Evolutionary conservation across 2,113 vertebrate species (phyloP).

Genomic region (Spea multiplicata): DNA sequence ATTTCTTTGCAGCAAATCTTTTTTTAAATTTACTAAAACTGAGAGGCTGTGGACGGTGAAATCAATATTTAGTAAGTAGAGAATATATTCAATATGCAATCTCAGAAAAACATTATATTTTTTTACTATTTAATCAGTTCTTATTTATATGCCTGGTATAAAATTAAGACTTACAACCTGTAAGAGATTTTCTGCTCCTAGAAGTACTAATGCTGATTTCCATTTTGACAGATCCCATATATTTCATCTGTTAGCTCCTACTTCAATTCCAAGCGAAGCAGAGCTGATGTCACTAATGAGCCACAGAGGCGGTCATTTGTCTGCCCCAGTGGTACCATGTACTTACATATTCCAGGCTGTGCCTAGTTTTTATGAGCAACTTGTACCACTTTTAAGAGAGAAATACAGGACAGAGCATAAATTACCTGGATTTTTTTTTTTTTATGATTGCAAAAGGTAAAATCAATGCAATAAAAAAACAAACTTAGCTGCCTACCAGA

Average conservation of each 20-base stretch:
- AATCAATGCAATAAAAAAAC: slow-evolving; percentile 47
- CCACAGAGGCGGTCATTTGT: slow-evolving; percentile 42
- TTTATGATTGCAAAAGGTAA: slow-evolving; percentile 49
- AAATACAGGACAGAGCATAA: slow-evolving; percentile 43
- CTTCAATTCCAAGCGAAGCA: slow-evolving; percentile 33
- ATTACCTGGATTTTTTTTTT: slow-evolving; percentile 25
- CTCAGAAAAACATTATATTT: slow-evolving; percentile 14
- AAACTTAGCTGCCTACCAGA: slow-evolving; percentile 1
- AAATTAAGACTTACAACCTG: slow-evolving; percentile 44
- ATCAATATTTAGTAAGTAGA: slow-evolving; percentile 39
- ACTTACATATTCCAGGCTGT: slow-evolving; percentile 45
- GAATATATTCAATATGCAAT: neutral
- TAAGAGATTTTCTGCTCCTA: slow-evolving; percentile 27
- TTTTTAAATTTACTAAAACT: slow-evolving; percentile 31
- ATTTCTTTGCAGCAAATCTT: neutral
- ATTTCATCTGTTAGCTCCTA: slow-evolving; percentile 17
- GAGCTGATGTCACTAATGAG: slow-evolving; percentile 47
- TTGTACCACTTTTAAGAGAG: slow-evolving; percentile 43
- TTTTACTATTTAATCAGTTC: slow-evolving; percentile 38
- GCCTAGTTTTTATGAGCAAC: slow-evolving; percentile 43
- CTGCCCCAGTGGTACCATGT: slow-evolving; percentile 47
- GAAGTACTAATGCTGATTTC: slow-evolving; percentile 31
- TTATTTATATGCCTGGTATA: slow-evolving; percentile 37
- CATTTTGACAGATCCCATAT: slow-evolving; percentile 44
- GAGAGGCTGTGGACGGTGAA: neutral